Conservation (phyloP, 2,888 invertebrate species). For the Drosophila anceps region DNA sequence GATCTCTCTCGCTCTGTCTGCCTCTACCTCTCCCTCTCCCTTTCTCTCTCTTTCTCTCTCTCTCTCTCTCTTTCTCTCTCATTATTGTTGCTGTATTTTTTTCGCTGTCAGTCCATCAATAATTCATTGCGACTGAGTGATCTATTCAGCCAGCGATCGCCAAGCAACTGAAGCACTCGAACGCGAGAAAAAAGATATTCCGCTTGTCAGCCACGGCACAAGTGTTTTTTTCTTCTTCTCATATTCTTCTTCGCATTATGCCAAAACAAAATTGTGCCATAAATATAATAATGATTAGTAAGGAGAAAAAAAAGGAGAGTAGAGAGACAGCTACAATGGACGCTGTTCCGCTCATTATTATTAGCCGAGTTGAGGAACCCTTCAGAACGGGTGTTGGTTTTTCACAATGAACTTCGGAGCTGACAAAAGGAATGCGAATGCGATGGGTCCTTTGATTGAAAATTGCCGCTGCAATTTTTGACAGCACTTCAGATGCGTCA, state of each 20-base stretch:
- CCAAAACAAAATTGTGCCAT: slow-evolving; percentile 74
- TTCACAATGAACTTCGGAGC: slow-evolving; percentile 59
- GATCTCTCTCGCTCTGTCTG: slow-evolving; percentile 5
- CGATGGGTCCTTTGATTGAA: slow-evolving; percentile 76
- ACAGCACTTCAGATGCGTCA: slow-evolving; percentile 70
- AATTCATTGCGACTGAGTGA: slow-evolving; percentile 76
- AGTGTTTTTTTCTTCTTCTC: slow-evolving; percentile 61
- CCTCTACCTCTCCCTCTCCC: neutral
- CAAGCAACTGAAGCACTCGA: slow-evolving; percentile 40
- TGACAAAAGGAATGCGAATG: slow-evolving; percentile 54
- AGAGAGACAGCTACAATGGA: slow-evolving; percentile 37
- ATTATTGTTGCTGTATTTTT: slow-evolving; percentile 14
- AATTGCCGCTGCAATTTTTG: slow-evolving; percentile 81
- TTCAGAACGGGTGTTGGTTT: slow-evolving; percentile 75
- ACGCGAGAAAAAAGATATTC: slow-evolving; percentile 80
- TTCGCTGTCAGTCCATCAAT: slow-evolving; percentile 65
- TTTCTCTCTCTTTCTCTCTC: neutral
- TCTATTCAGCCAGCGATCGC: slow-evolving; percentile 62
- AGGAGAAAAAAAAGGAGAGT: slow-evolving; percentile 1
- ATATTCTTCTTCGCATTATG: slow-evolving; percentile 35
- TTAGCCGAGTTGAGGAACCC: slow-evolving; percentile 66
- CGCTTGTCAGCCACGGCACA: slow-evolving; percentile 73
- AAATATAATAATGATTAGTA: slow-evolving; percentile 76
- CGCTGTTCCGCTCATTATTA: slow-evolving; percentile 68
- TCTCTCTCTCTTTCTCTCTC: neutral